Evolutionary conservation across 2,888 invertebrate species (phyloP), one percentile per base, ranked within the genome.

Genomic region (Tyria jacobaeae): DNA sequence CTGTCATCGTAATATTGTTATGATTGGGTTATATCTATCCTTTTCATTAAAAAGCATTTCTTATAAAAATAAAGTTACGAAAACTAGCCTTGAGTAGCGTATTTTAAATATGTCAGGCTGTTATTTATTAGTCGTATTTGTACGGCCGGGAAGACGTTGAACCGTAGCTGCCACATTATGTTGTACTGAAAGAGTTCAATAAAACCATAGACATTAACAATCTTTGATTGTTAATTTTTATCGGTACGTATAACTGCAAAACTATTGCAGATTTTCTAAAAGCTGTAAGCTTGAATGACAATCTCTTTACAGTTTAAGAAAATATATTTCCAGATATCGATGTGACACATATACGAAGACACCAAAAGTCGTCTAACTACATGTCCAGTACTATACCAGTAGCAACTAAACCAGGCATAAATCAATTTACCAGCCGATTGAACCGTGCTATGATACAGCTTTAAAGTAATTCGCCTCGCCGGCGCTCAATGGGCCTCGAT

Each of bases 381-480:
- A 14, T 24, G 24, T 47, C 3, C 9, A 1, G 7, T 4, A 31
- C 27, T 31, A 31, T 9, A 49, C 21, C 17, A 34, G 34, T 34
- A 15, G 34, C 34, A 21, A 61, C 41, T 25, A 17, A 49, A 41
- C 35, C 62, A 52, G 48, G 21, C n/a, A 71, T 78, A 68, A 78
- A 75, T 78, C 56, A 73, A 70, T 70, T 73, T 62, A 64, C 37
- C 60, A 64, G 60, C 14, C 54, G 61, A 55, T 60, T 61, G 62
- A 61, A 64, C 44, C 14, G 41, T 53, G 55, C 59, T 62, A 53
- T 62, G 62, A 62, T 64, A 58, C 53, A 60, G 39, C 75, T 59
- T 31, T 57, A 57, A 62, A 73, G 63, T 65, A 47, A 44, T 61
- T 60, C 60, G 41, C 62, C 51, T 70, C 62, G 65, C 52, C 44